A percentile compares a stretch with the other conserved stretches of the same genome.
These are phyloP conservation scores for Egretta garzetta DNA, from an alignment of 2,113 vertebrate genomes.

Conservation along the genomic window DNA sequence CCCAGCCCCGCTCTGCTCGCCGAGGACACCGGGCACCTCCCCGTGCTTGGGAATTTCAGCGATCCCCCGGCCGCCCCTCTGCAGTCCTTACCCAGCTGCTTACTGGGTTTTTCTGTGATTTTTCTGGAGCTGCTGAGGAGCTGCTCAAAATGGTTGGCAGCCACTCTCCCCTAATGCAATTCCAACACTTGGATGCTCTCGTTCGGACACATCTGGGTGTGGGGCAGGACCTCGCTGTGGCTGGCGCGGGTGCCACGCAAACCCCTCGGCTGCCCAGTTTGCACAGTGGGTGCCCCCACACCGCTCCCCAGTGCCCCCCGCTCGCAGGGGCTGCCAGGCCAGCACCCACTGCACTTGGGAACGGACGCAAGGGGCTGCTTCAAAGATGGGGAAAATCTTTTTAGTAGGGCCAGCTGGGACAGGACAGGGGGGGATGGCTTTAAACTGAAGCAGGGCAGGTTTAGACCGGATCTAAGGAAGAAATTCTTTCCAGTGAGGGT, in stretches of 20 bases:
- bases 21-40: background rate
- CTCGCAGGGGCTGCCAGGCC: background rate
- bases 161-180: fast-evolving
- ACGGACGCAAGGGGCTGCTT: background rate
- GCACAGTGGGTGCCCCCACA: background rate
- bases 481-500: too few relatives aligned
- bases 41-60: fast-evolving
- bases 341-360: background rate
- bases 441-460: too few relatives aligned
- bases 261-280: fast-evolving
- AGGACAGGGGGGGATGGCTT: too few relatives aligned
- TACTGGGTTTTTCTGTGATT: fast-evolving
- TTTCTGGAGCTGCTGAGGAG: background rate
- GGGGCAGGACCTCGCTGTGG: fast-evolving
- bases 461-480: too few relatives aligned
- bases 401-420: too few relatives aligned
- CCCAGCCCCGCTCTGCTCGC: fast-evolving
- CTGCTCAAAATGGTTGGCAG: background rate
- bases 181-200: fast-evolving
- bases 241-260: background rate
- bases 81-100: fast-evolving
- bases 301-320: background rate
- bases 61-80: fast-evolving
- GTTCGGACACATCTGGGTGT: fast-evolving
- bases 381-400: too few relatives aligned